Conservation (phyloP, 2,888 invertebrate genomes). For the Apodemia duryi region DNA sequence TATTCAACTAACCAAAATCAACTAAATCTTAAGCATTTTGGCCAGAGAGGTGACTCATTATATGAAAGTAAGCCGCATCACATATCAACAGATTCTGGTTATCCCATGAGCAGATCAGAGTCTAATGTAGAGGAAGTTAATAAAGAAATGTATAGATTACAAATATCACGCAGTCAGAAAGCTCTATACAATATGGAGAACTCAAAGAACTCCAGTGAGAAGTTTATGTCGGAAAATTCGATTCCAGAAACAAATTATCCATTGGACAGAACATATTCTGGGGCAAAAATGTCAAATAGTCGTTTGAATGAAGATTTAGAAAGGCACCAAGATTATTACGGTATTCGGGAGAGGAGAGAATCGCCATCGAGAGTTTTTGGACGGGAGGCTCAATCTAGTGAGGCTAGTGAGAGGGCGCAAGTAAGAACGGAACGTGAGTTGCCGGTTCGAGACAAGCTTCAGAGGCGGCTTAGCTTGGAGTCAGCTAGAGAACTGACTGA, state of each 20-base stretch:
- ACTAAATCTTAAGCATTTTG: conserved; percentile 70
- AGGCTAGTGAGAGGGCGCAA: conserved; percentile 59
- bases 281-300: conserved; percentile 67
- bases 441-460: conserved; percentile 63
- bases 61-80: conserved; percentile 73
- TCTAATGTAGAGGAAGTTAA: conserved; percentile 76
- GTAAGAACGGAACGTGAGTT: conserved; percentile 49
- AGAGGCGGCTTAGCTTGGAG: conserved; percentile 84
- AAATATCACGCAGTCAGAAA: conserved; percentile 73
- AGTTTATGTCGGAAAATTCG: conserved; percentile 55
- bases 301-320: conserved; percentile 69
- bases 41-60: conserved; percentile 65
- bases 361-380: conserved; percentile 57
- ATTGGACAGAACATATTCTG: conserved; percentile 66
- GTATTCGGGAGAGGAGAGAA: conserved; percentile 53
- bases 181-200: conserved; percentile 71
- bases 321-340: conserved; percentile 63
- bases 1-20: conserved; percentile 72
- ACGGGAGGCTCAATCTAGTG: conserved; percentile 61
- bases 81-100: conserved; percentile 66
- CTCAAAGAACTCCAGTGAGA: conserved; percentile 62
- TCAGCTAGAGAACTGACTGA: conserved; percentile 86
- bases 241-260: conserved; percentile 71
- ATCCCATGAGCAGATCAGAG: conserved; percentile 71
- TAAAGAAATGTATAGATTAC: conserved; percentile 74